phyloP scores from a whole-genome alignment of 1,140 invertebrate species.

The Akabosia matsudoensis region DNA sequence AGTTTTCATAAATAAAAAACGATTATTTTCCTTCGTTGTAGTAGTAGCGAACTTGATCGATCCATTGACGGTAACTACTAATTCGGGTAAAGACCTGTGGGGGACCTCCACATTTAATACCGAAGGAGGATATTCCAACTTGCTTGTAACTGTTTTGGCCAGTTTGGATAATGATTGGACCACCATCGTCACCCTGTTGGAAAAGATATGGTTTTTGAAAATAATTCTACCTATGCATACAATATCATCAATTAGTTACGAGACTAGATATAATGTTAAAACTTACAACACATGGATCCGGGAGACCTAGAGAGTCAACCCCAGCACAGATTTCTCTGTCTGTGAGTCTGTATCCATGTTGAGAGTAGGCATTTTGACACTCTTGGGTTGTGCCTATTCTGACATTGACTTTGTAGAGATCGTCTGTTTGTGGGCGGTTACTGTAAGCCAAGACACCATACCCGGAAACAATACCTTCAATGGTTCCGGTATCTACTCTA shows the following conservation, averaged over 20 bases:
- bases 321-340: conserved; percentile 36
- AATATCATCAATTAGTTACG: too few relatives aligned
- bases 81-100: conserved; percentile 13
- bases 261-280: neutral
- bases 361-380: conserved; percentile 29
- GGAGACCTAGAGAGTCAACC: neutral
- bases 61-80: conserved; percentile 18
- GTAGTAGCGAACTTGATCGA: conserved; percentile 5
- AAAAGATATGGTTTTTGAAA: too few relatives aligned
- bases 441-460: conserved; percentile 29
- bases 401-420: conserved; percentile 29
- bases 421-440: conserved; percentile 10
- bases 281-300: conserved; percentile 7
- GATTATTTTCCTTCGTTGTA: neutral
- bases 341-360: conserved; percentile 19
- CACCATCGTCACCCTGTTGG: conserved; percentile 6
- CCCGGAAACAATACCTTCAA: conserved; percentile 34
- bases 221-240: too few relatives aligned
- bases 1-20: neutral
- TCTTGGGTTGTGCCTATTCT: conserved; percentile 20
- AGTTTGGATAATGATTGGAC: conserved; percentile 16
- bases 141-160: conserved; percentile 1
- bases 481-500: conserved; percentile 27
- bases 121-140: conserved; percentile 9
- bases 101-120: conserved; percentile 2